phyloP scores from a whole-genome alignment of 2,797 vertebrate species.

The Parotocinclus haroldoi region DNA sequence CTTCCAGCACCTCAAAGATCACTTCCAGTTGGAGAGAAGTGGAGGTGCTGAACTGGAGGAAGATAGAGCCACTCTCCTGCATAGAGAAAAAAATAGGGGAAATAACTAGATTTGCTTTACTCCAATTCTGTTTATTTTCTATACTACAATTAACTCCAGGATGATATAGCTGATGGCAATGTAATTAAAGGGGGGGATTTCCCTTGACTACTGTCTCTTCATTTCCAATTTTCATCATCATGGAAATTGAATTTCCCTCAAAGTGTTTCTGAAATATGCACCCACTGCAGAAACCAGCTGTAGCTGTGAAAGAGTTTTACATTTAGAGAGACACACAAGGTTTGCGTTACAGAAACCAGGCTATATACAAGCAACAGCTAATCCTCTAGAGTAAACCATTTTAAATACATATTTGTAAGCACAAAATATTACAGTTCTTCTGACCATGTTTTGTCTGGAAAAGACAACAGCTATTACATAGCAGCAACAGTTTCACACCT shows the following conservation, averaged over 20 bases:
- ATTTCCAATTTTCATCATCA: conserved; percentile 57
- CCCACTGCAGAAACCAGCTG: conserved; percentile 54
- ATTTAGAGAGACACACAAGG: conserved; percentile 41
- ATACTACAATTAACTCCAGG: conserved; percentile 56
- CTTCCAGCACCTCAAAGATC: conserved; percentile 94
- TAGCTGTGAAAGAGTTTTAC: conserved; percentile 58
- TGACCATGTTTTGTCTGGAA: not conserved
- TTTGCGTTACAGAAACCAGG: conserved; percentile 31
- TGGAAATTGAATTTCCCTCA: conserved; percentile 59
- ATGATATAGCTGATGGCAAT: conserved; percentile 49
- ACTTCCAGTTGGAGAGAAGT: conserved; percentile 90
- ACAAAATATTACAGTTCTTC: not conserved
- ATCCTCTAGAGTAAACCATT: conserved; percentile 57
- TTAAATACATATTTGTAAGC: conserved; percentile 33
- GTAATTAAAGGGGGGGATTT: conserved; percentile 44
- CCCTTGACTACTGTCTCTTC: conserved; percentile 48
- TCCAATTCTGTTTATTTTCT: conserved; percentile 55
- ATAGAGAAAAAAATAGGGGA: conserved; percentile 10
- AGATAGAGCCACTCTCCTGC: conserved; percentile 92
- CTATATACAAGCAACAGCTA: conserved; percentile 59
- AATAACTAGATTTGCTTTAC: conserved; percentile 54
- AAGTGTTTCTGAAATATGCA: conserved; percentile 47
- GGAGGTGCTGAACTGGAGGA: conserved; percentile 91
- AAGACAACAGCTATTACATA: no score
- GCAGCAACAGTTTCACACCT: no score